These are phyloP conservation scores for Eupithecia vulgata DNA, from an alignment of 2,888 invertebrate species.

Conservation along the genomic window DNA sequence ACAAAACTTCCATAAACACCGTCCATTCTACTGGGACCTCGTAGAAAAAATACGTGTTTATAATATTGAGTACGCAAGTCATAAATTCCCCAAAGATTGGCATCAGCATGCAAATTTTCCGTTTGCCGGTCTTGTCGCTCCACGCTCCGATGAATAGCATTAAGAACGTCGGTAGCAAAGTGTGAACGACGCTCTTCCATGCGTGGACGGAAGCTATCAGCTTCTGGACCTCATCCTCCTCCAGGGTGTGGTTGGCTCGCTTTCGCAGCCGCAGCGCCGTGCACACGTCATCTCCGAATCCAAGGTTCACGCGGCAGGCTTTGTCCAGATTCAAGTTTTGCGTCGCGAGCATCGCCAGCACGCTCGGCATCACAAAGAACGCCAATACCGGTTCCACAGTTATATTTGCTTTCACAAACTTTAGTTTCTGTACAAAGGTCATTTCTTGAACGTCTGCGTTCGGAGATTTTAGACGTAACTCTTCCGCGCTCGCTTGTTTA, in stretches of 20 bases:
- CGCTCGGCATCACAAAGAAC: conserved; percentile 86
- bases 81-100: conserved; percentile 83
- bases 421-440: conserved; percentile 74
- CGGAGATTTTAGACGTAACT: conserved; percentile 64
- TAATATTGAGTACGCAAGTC: conserved; percentile 76
- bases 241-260: conserved; percentile 86
- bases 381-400: conserved; percentile 87
- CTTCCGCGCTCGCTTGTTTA: conserved; percentile 57
- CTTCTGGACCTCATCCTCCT: conserved; percentile 87
- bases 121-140: conserved; percentile 84
- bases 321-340: conserved; percentile 94
- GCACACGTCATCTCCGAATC: conserved; percentile 87
- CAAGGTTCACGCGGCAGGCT: conserved; percentile 92
- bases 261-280: conserved; percentile 87
- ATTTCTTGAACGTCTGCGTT: conserved; percentile 61
- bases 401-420: conserved; percentile 81
- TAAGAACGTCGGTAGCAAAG: conserved; percentile 79
- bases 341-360: conserved; percentile 88
- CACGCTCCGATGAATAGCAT: conserved; percentile 86
- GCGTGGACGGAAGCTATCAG: conserved; percentile 82
- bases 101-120: conserved; percentile 84
- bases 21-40: conserved; percentile 82
- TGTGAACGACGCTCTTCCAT: conserved; percentile 83
- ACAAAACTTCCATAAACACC: conserved; percentile 81
- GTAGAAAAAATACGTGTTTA: conserved; percentile 83